Conservation (phyloP, 2,797 vertebrate genomes). For the Rhynchonycteris naso region DNA sequence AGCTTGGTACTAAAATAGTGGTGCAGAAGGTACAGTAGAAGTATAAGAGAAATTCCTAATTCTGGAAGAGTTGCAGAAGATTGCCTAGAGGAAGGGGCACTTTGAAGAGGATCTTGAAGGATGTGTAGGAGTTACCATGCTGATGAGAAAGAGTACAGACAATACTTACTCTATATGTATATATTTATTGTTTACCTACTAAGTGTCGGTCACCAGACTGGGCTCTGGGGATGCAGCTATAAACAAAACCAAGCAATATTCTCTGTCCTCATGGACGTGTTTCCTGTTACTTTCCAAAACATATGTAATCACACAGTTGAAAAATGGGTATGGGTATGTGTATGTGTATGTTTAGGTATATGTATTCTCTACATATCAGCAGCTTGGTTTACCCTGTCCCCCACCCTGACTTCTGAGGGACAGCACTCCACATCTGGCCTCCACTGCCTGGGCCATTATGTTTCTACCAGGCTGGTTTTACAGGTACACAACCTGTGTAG, state of each 20-base stretch:
- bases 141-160: background rate
- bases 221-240: background rate
- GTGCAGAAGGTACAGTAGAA: background rate
- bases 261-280: background rate
- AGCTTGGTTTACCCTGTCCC: background rate
- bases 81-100: background rate
- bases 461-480: background rate
- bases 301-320: background rate
- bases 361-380: background rate
- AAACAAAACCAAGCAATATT: background rate
- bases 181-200: background rate
- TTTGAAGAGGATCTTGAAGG: background rate
- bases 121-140: background rate
- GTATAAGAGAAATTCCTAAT: background rate
- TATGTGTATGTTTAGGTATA: background rate
- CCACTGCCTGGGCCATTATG: background rate
- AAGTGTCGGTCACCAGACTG: background rate
- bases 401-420: background rate
- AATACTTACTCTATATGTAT: background rate
- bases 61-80: background rate
- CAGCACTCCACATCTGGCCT: background rate
- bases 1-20: background rate
- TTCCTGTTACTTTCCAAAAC: background rate
- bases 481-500: no score
- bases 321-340: background rate